Evolutionary conservation across 2,797 vertebrate genomes (phyloP), one percentile per base, ranked within the genome.

Genomic region (Gastrophryne carolinensis): DNA sequence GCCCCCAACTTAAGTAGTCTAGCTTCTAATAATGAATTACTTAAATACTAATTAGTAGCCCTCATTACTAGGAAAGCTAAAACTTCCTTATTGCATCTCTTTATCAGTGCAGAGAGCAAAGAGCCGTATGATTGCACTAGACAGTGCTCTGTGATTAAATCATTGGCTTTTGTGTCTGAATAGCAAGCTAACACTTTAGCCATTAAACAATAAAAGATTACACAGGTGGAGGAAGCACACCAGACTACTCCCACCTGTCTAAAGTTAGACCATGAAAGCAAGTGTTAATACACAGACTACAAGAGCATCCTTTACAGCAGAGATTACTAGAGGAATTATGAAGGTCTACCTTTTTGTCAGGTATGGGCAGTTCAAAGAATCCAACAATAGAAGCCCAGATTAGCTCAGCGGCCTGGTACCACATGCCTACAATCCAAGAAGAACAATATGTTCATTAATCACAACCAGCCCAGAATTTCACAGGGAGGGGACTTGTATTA

Each of bases 351-450:
- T 98, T 99, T 89, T 95, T 99, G 81, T 99, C 97, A 26, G 94
- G 95, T 24, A 93, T 90, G 76, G 95, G 95, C 66, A 98, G 95
- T 2, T 90, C 78, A 75, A 92, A 90, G 78, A 90, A 98, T 1
- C 96, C 97, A 3, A 93, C 84, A 41, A 98, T 70, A 0, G 98
- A 99, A 9, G 92, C 91, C 94, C 94, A 96, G 44, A 93, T 90
- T 29, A 98, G 68, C 80, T 96, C 92, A 3, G 95, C 96, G 0
- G 96, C 95, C 81, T 96, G 91, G 0, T 91, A 91, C 97, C 96
- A 99, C 86, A 99, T 87, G 17, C 96, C 97, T 99, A 83, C 44
- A 86, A 50, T 47, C 2, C 26, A 49, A 15, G 21, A 17, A 17
- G 17, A 27, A 37, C 5, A 52, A 49, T 50, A 21, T 52, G 53